Percentiles rank a stretch among this genome's conserved stretches.
Evolutionary conservation across 2,888 invertebrate species (phyloP).

Genomic region (Ferdinandea cuprea): DNA sequence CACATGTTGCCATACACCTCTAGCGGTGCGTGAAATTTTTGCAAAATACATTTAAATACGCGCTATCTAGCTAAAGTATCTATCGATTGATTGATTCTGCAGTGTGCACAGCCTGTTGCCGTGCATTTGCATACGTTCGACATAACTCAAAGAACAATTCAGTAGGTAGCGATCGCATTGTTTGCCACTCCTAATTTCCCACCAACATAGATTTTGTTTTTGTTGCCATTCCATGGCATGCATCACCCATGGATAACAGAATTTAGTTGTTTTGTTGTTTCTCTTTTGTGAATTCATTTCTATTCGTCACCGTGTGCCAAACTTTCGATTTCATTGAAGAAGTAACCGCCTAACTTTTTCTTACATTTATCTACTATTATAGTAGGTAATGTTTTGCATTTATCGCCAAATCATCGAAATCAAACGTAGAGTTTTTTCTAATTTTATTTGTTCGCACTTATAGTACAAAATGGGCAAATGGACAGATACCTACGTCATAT

Average conservation of each 20-base stretch:
- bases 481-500: neutral
- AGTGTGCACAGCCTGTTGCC: neutral
- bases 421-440: too few relatives aligned
- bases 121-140: constrained; percentile 54
- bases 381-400: constrained; percentile 22
- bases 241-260: constrained; percentile 8
- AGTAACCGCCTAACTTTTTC: constrained; percentile 9
- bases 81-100: constrained; percentile 64
- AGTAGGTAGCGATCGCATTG: neutral
- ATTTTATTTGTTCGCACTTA: too few relatives aligned
- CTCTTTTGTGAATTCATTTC: constrained; percentile 12
- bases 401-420: constrained; percentile 33
- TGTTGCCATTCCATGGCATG: constrained; percentile 11
- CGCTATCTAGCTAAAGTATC: constrained; percentile 2
- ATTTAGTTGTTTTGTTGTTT: constrained; percentile 12
- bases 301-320: constrained; percentile 39
- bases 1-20: constrained; percentile 31
- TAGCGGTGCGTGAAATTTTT: constrained; percentile 50
- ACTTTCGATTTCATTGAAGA: constrained; percentile 72
- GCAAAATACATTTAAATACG: constrained; percentile 17
- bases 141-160: constrained; percentile 40
- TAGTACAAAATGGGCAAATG: too few relatives aligned
- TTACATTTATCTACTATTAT: constrained; percentile 19
- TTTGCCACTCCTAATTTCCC: constrained; percentile 27
- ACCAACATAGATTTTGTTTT: constrained; percentile 19